A percentile compares a stretch with the other conserved stretches of the same genome.
phyloP scores from a whole-genome alignment of 2,113 vertebrate species.

The Podarcis muralis region DNA sequence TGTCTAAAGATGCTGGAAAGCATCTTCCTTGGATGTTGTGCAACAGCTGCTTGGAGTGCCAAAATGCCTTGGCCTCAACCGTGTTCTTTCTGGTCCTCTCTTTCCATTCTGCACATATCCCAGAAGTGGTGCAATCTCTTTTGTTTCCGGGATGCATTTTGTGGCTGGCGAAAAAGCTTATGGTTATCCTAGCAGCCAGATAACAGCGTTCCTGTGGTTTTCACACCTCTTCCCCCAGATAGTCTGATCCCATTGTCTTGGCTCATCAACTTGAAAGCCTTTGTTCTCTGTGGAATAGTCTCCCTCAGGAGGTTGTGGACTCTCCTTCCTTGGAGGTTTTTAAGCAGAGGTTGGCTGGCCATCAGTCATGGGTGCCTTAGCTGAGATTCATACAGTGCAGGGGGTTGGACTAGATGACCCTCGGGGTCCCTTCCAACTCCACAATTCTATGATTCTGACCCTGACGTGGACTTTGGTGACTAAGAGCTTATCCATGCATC shows the following conservation, averaged over 20 bases:
- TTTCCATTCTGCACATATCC: neutral
- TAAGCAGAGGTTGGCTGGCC: no score
- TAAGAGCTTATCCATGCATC: no score
- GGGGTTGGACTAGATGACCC: no score
- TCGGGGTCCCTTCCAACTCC: no score
- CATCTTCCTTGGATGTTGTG: neutral
- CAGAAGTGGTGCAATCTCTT: neutral
- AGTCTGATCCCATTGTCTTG: constrained; percentile 20
- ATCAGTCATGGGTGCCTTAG: no score
- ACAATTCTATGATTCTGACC: no score
- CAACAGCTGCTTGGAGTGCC: neutral
- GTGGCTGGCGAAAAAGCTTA: neutral
- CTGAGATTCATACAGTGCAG: no score
- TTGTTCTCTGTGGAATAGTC: neutral
- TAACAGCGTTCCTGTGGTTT: constrained; percentile 10
- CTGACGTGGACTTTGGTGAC: neutral
- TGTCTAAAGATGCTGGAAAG: neutral
- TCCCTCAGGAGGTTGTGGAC: no score
- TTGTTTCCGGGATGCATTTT: neutral
- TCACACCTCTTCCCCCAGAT: neutral
- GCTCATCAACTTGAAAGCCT: neutral
- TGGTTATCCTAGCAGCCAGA: neutral
- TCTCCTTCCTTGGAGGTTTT: no score
- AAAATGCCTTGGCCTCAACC: neutral
- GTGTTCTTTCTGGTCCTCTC: neutral